Percentiles rank a stretch among this genome's conserved stretches.
Evolutionary conservation across 1,140 invertebrate genomes (phyloP).

Genomic region (Cataglyphis hispanica): DNA sequence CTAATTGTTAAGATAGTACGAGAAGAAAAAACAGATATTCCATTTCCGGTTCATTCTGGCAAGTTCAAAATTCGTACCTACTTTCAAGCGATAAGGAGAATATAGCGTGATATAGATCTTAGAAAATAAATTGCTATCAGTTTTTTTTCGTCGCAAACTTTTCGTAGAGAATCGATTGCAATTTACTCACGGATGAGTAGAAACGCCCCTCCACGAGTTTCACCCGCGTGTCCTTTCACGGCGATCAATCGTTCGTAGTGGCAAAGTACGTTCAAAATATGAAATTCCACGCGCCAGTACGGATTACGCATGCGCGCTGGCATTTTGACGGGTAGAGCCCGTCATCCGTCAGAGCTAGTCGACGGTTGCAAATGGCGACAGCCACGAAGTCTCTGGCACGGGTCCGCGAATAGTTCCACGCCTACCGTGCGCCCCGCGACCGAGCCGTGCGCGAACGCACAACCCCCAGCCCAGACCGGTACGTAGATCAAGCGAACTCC

Average conservation of each 20-base stretch:
- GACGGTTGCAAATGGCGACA: constrained; percentile 85
- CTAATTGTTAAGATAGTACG: too few species aligned
- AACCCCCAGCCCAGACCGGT: constrained; percentile 75
- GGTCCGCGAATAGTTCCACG: constrained; percentile 81
- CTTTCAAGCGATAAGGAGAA: background rate
- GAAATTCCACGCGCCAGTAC: constrained; percentile 66
- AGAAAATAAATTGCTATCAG: background rate
- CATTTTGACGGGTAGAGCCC: constrained; percentile 66
- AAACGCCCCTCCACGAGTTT: background rate
- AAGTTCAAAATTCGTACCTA: background rate
- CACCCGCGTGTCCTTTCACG: constrained; percentile 26
- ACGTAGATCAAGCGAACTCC: constrained; percentile 64
- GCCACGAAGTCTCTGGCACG: constrained; percentile 81
- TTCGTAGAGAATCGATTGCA: background rate
- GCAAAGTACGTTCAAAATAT: constrained; percentile 55
- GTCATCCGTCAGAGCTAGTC: constrained; percentile 76
- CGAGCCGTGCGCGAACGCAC: constrained; percentile 74
- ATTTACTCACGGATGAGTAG: background rate
- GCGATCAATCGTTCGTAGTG: constrained; percentile 22
- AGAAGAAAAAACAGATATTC: background rate
- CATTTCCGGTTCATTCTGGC: background rate
- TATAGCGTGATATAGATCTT: background rate
- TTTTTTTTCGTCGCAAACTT: background rate
- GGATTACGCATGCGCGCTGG: constrained; percentile 68
- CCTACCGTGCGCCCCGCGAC: constrained; percentile 76